Conservation (phyloP, 1,140 invertebrate species). For the Penaeus vannamei region DNA sequence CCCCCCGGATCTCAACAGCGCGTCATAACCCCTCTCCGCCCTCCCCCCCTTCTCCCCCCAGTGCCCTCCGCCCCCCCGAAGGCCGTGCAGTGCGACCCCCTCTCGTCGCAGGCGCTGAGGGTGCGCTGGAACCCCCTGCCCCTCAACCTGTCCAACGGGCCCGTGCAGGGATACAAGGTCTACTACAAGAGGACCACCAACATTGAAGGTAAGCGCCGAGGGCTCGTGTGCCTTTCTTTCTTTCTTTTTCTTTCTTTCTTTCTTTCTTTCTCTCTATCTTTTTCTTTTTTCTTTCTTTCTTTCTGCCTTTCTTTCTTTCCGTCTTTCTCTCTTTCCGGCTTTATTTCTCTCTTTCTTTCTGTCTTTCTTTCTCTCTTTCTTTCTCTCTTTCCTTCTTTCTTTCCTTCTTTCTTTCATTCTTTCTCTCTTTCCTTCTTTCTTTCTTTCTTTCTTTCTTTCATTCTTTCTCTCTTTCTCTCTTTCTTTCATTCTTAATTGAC, state of each 20-base stretch:
- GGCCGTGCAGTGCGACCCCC: slow-evolving; percentile 79
- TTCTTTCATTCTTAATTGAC: not conserved
- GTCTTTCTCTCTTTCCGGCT: no score
- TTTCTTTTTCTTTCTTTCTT: no score
- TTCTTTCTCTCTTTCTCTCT: not conserved
- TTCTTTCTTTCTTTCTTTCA: not conserved
- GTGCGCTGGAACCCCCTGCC: slow-evolving; percentile 88
- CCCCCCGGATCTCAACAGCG: not conserved
- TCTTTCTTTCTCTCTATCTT: no score
- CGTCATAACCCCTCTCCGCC: not conserved
- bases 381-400: no score
- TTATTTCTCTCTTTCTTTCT: no score
- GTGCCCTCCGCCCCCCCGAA: slow-evolving; percentile 84
- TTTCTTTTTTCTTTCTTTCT: no score
- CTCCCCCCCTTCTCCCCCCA: slow-evolving; percentile 69
- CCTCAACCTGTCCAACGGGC: slow-evolving; percentile 73
- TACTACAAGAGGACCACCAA: slow-evolving; percentile 71
- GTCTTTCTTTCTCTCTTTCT: no score
- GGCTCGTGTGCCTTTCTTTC: not conserved
- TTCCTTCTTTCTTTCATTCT: not conserved
- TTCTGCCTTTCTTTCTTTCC: no score
- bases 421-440: not conserved
- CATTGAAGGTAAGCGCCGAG: slow-evolving; percentile 71
- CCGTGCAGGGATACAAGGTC: slow-evolving; percentile 72
- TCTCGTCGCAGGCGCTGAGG: slow-evolving; percentile 85